Evolutionary conservation across 2,888 invertebrate genomes (phyloP).

Genomic region (Eupithecia exiguata): DNA sequence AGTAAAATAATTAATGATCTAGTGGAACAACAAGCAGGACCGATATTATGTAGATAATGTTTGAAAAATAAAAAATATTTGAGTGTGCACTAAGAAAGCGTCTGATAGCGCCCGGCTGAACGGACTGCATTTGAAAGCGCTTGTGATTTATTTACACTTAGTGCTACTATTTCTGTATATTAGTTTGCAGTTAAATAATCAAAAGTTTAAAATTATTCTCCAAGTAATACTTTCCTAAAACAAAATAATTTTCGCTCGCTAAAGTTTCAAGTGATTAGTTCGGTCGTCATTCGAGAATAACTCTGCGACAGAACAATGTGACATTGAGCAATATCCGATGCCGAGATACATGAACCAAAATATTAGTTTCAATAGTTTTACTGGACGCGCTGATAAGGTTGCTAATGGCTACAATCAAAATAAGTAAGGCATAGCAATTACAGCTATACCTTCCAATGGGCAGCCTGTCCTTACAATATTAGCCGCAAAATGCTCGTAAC

Average conservation of each 20-base stretch:
- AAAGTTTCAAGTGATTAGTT: neutral
- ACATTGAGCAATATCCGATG: neutral
- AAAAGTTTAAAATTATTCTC: neutral
- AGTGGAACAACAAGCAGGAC: too few relatives aligned
- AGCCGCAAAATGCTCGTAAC: conserved; percentile 49
- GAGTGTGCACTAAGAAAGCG: too few relatives aligned
- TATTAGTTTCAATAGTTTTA: neutral
- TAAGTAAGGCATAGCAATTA: conserved; percentile 2
- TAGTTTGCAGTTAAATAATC: neutral
- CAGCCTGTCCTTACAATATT: conserved; percentile 45
- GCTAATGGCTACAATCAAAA: conserved; percentile 1
- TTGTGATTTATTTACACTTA: neutral
- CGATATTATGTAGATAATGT: too few relatives aligned
- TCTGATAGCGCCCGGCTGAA: neutral
- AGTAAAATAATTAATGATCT: too few relatives aligned
- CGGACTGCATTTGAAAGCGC: neutral
- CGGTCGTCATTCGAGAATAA: neutral
- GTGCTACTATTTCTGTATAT: neutral
- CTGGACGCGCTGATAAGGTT: neutral
- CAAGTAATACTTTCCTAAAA: neutral
- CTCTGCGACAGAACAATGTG: neutral
- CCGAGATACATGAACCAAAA: neutral
- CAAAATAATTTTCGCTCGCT: neutral
- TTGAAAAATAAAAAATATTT: too few relatives aligned
- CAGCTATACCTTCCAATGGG: conserved; percentile 31